A percentile compares a stretch with the other conserved stretches of the same genome.
phyloP scores from a whole-genome alignment of 1,140 invertebrate genomes.

The Schlechtendalia chinensis region DNA sequence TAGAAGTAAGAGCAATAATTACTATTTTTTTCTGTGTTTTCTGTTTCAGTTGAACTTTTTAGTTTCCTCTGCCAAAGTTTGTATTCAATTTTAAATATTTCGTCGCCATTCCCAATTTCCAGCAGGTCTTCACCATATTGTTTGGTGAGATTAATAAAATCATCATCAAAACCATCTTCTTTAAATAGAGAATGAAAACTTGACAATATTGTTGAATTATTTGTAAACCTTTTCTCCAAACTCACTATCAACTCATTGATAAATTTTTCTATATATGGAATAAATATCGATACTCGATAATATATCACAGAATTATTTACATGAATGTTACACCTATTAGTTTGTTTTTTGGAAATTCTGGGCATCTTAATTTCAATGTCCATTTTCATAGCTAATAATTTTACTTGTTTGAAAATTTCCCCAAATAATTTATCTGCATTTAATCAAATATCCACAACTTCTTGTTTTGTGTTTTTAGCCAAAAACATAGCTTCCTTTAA shows the following conservation, averaged over 20 bases:
- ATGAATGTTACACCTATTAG: background rate
- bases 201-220: background rate
- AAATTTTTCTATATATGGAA: background rate
- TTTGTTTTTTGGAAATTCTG: background rate
- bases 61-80: constrained; percentile 27
- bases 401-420: constrained; percentile 7
- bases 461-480: background rate
- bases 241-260: constrained; percentile 2
- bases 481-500: constrained; percentile 3
- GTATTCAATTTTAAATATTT: constrained; percentile 5
- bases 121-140: constrained; percentile 4
- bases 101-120: background rate
- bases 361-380: background rate
- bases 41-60: background rate
- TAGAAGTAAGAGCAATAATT: background rate
- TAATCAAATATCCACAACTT: background rate
- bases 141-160: constrained; percentile 6
- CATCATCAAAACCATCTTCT: background rate
- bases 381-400: background rate
- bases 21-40: constrained; percentile 12
- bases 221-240: constrained; percentile 1
- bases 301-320: background rate
- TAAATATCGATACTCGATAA: no score
- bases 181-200: constrained; percentile 4
- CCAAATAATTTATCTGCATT: background rate